Conservation (phyloP, 2,113 vertebrate species). For the Engystomops pustulosus region DNA sequence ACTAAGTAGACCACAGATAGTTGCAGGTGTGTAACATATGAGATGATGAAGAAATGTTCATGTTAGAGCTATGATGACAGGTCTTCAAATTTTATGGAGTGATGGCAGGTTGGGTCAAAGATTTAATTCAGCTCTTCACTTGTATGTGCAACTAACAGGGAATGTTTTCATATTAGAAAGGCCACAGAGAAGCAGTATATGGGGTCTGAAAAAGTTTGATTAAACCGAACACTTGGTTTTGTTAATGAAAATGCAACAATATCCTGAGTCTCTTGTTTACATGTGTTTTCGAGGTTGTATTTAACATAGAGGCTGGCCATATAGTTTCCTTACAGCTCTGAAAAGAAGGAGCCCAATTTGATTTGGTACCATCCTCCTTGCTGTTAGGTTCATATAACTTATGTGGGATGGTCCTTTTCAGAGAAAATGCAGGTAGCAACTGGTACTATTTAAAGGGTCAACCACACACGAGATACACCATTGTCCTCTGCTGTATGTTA, state of each 20-base stretch:
- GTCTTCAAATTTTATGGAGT: conserved; percentile 38
- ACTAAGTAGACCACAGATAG: conserved; percentile 44
- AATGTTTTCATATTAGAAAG: background rate
- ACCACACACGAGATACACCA: no score
- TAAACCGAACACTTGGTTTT: background rate
- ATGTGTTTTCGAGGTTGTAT: no score
- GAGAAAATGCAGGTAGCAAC: background rate
- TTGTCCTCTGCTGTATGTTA: no score
- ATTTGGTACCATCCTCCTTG: no score
- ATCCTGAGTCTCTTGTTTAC: no score
- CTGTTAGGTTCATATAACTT: no score
- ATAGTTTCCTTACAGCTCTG: no score
- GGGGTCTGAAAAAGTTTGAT: background rate
- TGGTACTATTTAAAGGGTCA: no score
- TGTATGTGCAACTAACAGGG: background rate
- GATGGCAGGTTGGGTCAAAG: background rate
- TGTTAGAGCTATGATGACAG: conserved; percentile 55
- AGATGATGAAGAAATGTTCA: conserved; percentile 52
- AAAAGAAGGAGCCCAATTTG: no score
- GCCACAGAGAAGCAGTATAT: background rate
- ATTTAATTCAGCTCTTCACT: conserved; percentile 19
- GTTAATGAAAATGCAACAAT: no score
- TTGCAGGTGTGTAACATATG: conserved; percentile 55
- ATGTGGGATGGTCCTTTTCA: no score
- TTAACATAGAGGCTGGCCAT: no score